These are phyloP conservation scores for Rapana venosa DNA, from an alignment of 2,888 invertebrate genomes.

Conservation along the genomic window DNA sequence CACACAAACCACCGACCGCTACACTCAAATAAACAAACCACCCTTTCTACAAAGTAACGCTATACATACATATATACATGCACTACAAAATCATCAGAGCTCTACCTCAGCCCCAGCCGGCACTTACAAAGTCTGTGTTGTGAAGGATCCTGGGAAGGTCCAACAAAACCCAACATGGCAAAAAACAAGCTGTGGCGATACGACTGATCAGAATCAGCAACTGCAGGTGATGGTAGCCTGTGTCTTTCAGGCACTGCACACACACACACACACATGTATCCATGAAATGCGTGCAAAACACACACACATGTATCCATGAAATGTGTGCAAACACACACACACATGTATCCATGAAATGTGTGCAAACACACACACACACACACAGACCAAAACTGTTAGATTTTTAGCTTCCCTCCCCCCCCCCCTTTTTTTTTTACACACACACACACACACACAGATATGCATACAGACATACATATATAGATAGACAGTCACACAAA, in stretches of 20 bases:
- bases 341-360: no score
- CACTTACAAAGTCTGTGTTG: constrained; percentile 84
- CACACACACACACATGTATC: neutral
- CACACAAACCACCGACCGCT: neutral
- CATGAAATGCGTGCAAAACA: neutral
- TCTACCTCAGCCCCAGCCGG: no score
- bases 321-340: neutral
- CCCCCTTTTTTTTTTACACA: neutral
- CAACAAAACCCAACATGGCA: constrained; percentile 89
- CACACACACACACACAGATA: neutral
- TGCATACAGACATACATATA: neutral
- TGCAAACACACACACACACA: no score
- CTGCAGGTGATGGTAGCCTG: constrained; percentile 92
- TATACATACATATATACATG: neutral
- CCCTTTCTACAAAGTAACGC: no score
- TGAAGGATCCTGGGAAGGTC: constrained; percentile 84
- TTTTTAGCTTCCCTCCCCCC: no score
- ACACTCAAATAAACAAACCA: neutral
- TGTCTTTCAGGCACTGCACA: constrained; percentile 87
- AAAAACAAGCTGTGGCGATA: constrained; percentile 88
- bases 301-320: neutral
- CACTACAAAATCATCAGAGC: neutral
- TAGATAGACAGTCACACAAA: neutral
- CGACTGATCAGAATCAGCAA: constrained; percentile 89
- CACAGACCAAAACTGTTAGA: no score